Conservation (phyloP, 2,888 invertebrate species). For the Patella depressa region DNA sequence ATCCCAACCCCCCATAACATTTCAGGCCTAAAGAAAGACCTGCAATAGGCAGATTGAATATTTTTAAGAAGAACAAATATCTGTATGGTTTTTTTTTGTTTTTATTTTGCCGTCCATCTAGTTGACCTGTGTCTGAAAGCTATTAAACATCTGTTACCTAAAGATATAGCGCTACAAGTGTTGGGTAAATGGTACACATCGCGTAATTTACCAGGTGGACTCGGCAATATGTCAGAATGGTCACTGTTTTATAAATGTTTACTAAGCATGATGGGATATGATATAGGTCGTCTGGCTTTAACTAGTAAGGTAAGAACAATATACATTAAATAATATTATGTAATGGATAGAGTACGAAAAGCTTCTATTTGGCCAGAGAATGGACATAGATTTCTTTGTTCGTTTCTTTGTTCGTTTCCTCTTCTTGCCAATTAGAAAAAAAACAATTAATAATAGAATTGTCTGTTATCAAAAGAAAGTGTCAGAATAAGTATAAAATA, state of each 20-base stretch:
- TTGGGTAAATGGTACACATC: conserved; percentile 89
- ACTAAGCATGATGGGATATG: conserved; percentile 80
- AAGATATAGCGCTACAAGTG: conserved; percentile 82
- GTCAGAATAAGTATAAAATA: too few species aligned
- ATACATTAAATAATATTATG: too few species aligned
- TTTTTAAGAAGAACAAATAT: neutral
- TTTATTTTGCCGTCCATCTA: conserved; percentile 56
- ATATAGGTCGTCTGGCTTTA: conserved; percentile 77
- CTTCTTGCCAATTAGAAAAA: too few species aligned
- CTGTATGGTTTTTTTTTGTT: neutral
- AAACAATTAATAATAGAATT: too few species aligned
- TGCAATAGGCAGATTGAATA: too few species aligned
- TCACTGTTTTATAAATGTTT: conserved; percentile 72
- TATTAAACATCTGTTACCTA: conserved; percentile 81
- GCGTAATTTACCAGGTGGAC: conserved; percentile 85
- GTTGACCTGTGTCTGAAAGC: conserved; percentile 82
- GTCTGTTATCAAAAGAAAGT: too few species aligned
- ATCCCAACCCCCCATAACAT: too few species aligned
- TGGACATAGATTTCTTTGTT: too few species aligned
- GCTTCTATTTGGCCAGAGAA: too few species aligned
- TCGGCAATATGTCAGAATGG: conserved; percentile 66
- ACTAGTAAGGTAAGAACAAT: conserved; percentile 54
- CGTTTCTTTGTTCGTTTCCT: too few species aligned
- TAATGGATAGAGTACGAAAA: too few species aligned
- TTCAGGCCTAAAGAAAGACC: too few species aligned